Evolutionary conservation across 2,888 invertebrate genomes (phyloP).

Genomic region (Euplexia lucipara): DNA sequence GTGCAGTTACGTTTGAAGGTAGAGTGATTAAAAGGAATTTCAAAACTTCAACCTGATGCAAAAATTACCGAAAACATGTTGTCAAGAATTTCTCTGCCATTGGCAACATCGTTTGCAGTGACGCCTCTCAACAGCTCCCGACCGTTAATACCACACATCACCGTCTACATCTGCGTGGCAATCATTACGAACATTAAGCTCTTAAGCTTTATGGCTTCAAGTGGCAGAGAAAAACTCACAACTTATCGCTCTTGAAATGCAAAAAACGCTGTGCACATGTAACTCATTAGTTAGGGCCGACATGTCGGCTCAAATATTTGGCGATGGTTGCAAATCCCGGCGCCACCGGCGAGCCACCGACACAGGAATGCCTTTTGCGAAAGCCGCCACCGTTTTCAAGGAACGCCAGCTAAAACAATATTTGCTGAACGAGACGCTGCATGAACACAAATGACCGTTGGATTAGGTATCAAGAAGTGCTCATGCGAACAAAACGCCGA

Average conservation of each 20-base stretch:
- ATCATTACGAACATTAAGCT: slow-evolving; percentile 61
- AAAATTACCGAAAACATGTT: slow-evolving; percentile 16
- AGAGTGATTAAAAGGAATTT: not conserved
- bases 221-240: slow-evolving; percentile 65
- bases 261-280: slow-evolving; percentile 83
- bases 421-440: slow-evolving; percentile 79
- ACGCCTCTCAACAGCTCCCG: slow-evolving; percentile 36
- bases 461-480: slow-evolving; percentile 78
- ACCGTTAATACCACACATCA: slow-evolving; percentile 53
- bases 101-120: slow-evolving; percentile 25
- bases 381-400: slow-evolving; percentile 74
- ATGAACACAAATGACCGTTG: slow-evolving; percentile 89
- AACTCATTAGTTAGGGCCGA: slow-evolving; percentile 86
- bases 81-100: slow-evolving; percentile 9
- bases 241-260: slow-evolving; percentile 68
- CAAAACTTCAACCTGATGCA: not conserved
- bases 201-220: slow-evolving; percentile 64
- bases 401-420: slow-evolving; percentile 87
- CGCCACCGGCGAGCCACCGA: slow-evolving; percentile 75
- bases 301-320: slow-evolving; percentile 85
- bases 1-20: slow-evolving; percentile 15
- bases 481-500: slow-evolving; percentile 46
- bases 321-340: slow-evolving; percentile 85
- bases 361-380: slow-evolving; percentile 74
- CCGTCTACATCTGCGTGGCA: slow-evolving; percentile 55